phyloP scores from a whole-genome alignment of 2,797 vertebrate genomes.

The Cirrhinus molitorella region DNA sequence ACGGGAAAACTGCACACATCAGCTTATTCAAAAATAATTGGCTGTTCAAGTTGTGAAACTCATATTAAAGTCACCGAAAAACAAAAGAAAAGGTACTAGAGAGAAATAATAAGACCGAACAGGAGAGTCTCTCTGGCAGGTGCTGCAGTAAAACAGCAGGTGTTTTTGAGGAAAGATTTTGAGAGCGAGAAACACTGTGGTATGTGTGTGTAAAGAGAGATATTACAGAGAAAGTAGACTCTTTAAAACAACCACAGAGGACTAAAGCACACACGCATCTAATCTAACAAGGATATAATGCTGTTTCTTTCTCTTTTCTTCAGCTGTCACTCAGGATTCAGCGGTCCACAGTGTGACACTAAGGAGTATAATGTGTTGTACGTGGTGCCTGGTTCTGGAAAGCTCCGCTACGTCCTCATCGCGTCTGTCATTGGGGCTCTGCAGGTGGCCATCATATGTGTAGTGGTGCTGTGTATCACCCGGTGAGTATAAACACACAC shows the following conservation, averaged over 20 bases:
- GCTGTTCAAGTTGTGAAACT: background rate
- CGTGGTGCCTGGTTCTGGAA: conserved; percentile 95
- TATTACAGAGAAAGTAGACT: conserved; percentile 14
- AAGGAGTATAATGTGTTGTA: conserved; percentile 99
- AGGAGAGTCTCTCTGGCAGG: conserved; percentile 17
- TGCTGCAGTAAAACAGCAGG: conserved; percentile 48
- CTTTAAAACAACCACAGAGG: background rate
- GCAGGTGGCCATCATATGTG: conserved; percentile 98
- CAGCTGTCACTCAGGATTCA: conserved; percentile 95
- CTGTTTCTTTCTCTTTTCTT: conserved; percentile 2
- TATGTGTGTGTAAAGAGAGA: conserved; percentile 1
- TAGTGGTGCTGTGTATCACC: conserved; percentile 99
- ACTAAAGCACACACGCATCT: background rate
- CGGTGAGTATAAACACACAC: conserved; percentile 81
- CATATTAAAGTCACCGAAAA: background rate
- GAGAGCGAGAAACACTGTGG: background rate
- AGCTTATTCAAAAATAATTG: background rate
- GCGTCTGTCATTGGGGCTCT: conserved; percentile 98
- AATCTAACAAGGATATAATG: background rate
- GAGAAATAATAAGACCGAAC: background rate
- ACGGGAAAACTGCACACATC: background rate
- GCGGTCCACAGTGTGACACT: conserved; percentile 96
- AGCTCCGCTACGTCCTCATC: conserved; percentile 97
- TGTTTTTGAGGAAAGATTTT: conserved; percentile 42
- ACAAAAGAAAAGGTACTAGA: background rate